Evolutionary conservation across 2,888 invertebrate genomes (phyloP).

Genomic region (Himalopsyche japonica): DNA sequence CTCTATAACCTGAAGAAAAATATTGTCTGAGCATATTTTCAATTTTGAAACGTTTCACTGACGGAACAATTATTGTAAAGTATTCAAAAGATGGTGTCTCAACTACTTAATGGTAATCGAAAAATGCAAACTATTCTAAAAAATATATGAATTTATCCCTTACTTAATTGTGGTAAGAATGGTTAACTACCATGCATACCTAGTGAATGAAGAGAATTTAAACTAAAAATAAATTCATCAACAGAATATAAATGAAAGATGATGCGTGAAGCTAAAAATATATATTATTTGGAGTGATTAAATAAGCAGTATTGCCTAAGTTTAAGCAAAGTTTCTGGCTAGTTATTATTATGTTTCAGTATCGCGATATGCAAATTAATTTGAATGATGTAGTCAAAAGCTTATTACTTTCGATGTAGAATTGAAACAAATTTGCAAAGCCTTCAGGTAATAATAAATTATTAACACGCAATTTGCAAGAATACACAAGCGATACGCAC

Average conservation of each 20-base stretch:
- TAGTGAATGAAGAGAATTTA: too few relatives aligned
- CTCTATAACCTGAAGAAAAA: too few relatives aligned
- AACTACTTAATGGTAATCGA: background rate
- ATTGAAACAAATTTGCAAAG: slow-evolving; percentile 38
- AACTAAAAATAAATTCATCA: too few relatives aligned
- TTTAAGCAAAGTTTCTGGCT: background rate
- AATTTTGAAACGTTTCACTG: background rate
- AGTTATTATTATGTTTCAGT: background rate
- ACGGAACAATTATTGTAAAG: background rate
- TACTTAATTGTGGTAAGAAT: too few relatives aligned
- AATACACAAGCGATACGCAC: background rate
- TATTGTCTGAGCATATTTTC: too few relatives aligned
- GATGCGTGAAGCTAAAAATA: too few relatives aligned
- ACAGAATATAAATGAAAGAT: too few relatives aligned
- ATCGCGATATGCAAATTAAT: slow-evolving; percentile 24
- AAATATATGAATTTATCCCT: too few relatives aligned
- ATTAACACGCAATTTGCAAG: slow-evolving; percentile 36
- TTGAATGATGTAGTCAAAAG: slow-evolving; percentile 33
- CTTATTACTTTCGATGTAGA: slow-evolving; percentile 37
- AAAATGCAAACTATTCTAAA: background rate
- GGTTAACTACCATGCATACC: too few relatives aligned
- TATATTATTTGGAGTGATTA: too few relatives aligned
- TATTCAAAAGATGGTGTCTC: background rate
- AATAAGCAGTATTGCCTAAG: too few relatives aligned
- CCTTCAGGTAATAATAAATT: slow-evolving; percentile 38